Conservation (phyloP, 2,797 vertebrate species). For the Argentina silus region DNA sequence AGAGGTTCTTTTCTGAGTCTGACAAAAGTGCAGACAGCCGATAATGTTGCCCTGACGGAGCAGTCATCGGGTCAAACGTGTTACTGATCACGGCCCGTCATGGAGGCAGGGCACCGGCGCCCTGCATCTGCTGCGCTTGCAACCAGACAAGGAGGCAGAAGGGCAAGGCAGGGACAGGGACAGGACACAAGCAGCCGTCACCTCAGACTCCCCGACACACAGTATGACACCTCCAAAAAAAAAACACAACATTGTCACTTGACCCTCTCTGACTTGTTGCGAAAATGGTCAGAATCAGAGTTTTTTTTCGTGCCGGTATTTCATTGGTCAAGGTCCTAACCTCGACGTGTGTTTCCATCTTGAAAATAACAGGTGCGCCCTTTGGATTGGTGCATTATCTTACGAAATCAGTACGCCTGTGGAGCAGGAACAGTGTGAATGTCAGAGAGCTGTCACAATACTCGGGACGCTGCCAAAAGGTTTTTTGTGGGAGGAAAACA, state of each 20-base stretch:
- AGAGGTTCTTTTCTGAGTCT: constrained; percentile 33
- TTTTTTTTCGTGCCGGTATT: no score
- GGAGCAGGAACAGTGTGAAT: constrained; percentile 37
- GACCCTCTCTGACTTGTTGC: no score
- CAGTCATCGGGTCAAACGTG: constrained; percentile 67
- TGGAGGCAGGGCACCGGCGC: constrained; percentile 46
- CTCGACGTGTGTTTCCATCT: neutral
- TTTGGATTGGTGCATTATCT: constrained; percentile 48
- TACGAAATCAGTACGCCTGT: neutral
- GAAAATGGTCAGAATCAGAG: no score
- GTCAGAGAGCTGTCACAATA: constrained; percentile 42
- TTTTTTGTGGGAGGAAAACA: constrained; percentile 44
- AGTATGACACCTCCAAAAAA: no score
- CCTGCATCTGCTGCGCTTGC: constrained; percentile 66
- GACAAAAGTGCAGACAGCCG: constrained; percentile 51
- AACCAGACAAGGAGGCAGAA: constrained; percentile 61
- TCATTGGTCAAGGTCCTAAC: no score
- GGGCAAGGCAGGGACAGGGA: constrained; percentile 37
- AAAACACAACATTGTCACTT: no score
- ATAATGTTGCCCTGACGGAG: constrained; percentile 59
- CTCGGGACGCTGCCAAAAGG: constrained; percentile 34
- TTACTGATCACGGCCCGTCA: constrained; percentile 64
- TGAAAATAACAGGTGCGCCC: no score
- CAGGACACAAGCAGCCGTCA: no score
- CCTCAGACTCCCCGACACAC: no score